Percentiles rank a stretch among this genome's conserved stretches.
Conservation (phyloP, 2,888 invertebrate species). For the Sympetrum striolatum region DNA sequence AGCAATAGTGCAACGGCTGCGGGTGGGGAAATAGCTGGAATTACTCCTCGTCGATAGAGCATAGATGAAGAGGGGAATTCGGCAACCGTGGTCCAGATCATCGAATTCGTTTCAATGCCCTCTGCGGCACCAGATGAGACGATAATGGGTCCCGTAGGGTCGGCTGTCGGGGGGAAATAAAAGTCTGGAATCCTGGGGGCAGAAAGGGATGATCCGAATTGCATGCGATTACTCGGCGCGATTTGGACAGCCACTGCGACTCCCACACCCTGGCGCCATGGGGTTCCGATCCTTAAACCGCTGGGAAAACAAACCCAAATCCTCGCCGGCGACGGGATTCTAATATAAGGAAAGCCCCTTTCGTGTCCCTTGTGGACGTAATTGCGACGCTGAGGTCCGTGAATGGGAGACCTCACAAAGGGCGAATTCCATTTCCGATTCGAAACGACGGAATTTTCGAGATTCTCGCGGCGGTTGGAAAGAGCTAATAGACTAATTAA, state of each 20-base stretch:
- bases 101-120: neutral
- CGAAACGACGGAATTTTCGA: no score
- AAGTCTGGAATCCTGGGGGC: neutral
- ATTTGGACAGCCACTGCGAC: neutral
- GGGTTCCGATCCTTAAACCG: neutral
- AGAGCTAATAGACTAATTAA: no score
- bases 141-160: neutral
- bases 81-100: neutral
- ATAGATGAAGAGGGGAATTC: neutral
- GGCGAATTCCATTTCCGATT: no score
- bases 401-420: no score
- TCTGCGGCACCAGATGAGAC: neutral
- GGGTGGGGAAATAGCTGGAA: no score
- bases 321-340: neutral
- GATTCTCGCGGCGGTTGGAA: no score
- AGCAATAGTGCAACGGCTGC: no score
- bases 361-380: neutral
- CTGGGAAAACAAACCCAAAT: neutral
- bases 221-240: neutral
- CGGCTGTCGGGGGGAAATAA: neutral
- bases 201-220: neutral
- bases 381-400: neutral
- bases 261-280: neutral
- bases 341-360: neutral
- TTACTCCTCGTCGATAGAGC: no score